A percentile compares a stretch with the other conserved stretches of the same genome.
Conservation (phyloP, 2,888 invertebrate species). For the Pseudococcus jackbeardsleyi region DNA sequence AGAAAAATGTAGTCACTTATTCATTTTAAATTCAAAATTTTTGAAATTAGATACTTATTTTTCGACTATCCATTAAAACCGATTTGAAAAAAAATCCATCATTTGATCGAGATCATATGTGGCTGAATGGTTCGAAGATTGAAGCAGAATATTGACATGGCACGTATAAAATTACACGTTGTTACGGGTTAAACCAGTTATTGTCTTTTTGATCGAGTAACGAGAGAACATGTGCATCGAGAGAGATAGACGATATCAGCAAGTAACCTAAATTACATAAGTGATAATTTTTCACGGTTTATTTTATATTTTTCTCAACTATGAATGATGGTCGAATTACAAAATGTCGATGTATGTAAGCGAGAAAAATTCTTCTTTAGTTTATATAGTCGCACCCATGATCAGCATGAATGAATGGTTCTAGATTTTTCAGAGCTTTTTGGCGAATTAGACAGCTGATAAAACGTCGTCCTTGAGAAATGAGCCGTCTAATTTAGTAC, state of each 20-base stretch:
- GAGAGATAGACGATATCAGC: background rate
- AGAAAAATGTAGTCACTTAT: background rate
- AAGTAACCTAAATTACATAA: conserved; percentile 44
- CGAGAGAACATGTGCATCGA: conserved; percentile 5
- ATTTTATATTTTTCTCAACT: conserved; percentile 8
- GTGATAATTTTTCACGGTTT: conserved; percentile 18
- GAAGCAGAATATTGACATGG: conserved; percentile 9
- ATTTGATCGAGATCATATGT: background rate
- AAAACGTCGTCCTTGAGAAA: conserved; percentile 13
- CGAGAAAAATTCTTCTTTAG: background rate
- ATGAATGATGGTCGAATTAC: conserved; percentile 20
- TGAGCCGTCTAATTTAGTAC: conserved; percentile 3
- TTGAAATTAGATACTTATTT: background rate
- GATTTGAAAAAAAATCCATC: background rate
- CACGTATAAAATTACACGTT: conserved; percentile 42
- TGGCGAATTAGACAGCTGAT: conserved; percentile 31
- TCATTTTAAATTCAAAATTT: background rate
- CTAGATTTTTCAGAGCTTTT: background rate
- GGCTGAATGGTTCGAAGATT: background rate
- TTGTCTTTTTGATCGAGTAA: conserved; percentile 30
- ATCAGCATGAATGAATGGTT: background rate
- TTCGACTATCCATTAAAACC: background rate
- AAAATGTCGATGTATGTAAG: background rate
- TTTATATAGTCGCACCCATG: background rate
- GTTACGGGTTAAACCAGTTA: conserved; percentile 46